Evolutionary conservation across 2,888 invertebrate genomes (phyloP).

Genomic region (Netelia virgata): DNA sequence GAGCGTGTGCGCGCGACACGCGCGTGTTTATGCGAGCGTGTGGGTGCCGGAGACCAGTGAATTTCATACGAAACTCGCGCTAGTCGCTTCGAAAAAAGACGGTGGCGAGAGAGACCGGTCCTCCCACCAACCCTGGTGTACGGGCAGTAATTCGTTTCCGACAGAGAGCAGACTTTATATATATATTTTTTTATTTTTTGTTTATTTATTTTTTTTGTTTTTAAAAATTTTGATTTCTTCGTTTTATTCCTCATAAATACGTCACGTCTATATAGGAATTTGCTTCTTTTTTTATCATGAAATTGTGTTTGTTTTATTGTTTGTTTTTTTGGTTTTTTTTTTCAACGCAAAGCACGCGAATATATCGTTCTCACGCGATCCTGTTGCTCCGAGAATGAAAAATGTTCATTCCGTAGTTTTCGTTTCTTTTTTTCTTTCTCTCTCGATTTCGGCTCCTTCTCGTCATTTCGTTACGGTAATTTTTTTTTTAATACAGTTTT

Average conservation of each 20-base stretch:
- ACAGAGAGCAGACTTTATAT: constrained; percentile 41
- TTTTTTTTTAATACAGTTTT: background rate
- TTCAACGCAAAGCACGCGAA: constrained; percentile 33
- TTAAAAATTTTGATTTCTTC: constrained; percentile 2
- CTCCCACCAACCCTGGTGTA: constrained; percentile 68
- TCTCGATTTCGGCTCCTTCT: constrained; percentile 3
- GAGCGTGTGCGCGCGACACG: background rate
- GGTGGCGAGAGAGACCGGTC: constrained; percentile 68
- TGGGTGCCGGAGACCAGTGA: constrained; percentile 57
- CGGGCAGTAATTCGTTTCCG: constrained; percentile 62
- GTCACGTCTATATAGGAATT: constrained; percentile 5
- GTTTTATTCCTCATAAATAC: constrained; percentile 47
- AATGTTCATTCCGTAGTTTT: background rate
- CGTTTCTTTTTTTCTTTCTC: background rate
- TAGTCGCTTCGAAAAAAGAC: constrained; percentile 26
- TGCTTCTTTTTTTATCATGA: background rate
- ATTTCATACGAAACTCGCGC: constrained; percentile 66
- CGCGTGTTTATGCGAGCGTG: constrained; percentile 19
- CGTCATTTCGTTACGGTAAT: constrained; percentile 26
- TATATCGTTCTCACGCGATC: constrained; percentile 59
- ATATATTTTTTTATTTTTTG: background rate
- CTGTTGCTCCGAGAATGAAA: constrained; percentile 55
- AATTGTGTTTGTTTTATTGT: constrained; percentile 12
- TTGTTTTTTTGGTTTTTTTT: constrained; percentile 18
- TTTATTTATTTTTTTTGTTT: background rate